These are phyloP conservation scores for Cettia cetti DNA, from an alignment of 2,113 vertebrate genomes.

Conservation along the genomic window DNA sequence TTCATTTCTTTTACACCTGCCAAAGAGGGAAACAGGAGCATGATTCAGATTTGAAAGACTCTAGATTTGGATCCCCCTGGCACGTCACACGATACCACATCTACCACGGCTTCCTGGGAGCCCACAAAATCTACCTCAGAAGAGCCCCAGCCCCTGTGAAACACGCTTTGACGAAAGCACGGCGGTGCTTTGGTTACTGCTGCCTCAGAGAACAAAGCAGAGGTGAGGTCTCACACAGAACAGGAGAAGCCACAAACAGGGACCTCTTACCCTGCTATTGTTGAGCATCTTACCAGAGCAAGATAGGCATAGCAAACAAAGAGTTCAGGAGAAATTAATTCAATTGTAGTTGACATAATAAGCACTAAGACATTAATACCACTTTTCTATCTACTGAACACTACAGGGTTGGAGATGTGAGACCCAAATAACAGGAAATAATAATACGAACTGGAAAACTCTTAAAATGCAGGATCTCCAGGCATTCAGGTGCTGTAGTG, in stretches of 20 bases:
- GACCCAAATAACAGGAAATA: not conserved
- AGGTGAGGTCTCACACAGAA: not conserved
- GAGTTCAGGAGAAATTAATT: not conserved
- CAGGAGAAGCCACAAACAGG: not conserved
- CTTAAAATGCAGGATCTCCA: not conserved
- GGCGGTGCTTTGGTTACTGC: not conserved
- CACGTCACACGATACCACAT: accelerated
- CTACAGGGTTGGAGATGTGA: not conserved
- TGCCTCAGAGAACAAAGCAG: not conserved
- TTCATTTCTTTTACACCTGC: not conserved
- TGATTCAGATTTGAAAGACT: not conserved
- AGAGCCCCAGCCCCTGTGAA: not conserved
- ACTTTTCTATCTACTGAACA: not conserved
- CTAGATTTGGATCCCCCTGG: not conserved
- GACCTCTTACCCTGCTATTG: not conserved
- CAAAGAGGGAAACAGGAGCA: not conserved
- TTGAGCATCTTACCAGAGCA: not conserved
- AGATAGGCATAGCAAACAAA: not conserved
- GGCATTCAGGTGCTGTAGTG: not conserved
- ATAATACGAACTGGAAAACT: not conserved
- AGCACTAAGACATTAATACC: not conserved
- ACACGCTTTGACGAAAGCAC: not conserved
- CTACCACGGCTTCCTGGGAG: not conserved
- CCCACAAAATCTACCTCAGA: not conserved
- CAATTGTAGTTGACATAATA: not conserved